Base-by-base conservation (phyloP, 2,888 invertebrate species). In the Odiellus spinosus region DNA sequence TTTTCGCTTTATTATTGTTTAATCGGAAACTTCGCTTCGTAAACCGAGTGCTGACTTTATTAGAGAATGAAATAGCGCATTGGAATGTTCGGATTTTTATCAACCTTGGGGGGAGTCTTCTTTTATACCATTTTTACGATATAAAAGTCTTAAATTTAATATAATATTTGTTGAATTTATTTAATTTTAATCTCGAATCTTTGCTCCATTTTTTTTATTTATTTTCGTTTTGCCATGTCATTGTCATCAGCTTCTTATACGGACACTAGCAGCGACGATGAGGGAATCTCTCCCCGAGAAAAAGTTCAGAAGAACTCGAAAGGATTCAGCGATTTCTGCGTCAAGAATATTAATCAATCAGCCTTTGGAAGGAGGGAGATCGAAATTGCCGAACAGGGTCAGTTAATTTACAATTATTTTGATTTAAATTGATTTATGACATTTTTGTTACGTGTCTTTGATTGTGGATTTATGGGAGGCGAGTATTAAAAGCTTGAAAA, bases 301-400 rank as follows among this genome's bases (percentile, higher is more conserved):
- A 93, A 91, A 65, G 55, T 78, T 2, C 87, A 93, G 67, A 82
- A 82, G 59, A 87, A 82, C 53, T 79, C 84, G 0, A 77, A 77
- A 55, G 82, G 86, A 3, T 82, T 77, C 63, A 76, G 79, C 0
- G 87, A 93, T 56, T 93, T 95, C 69, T 95, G 95, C 68, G 91
- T 96, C 20, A 75, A 86, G 47, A 93, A 91, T 63, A 81, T 96
- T 50, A 82, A 81, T 53, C 88, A 91, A 62, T 82, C 87, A 61
- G 85, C 85, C 0, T 93, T 91, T 63, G 96, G 96, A 0, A 73
- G 95, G 26, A 68, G 93, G 36, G 96, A 96, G 72, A 95, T 96
- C 55, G 91, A 96, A 71, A 93, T 96, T 54, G 95, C 95, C 1
- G 93, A 96, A 63, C 93, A 95, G 71, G 79, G 78, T 78, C 63